Percentiles rank a stretch among this genome's conserved stretches.
phyloP scores from a whole-genome alignment of 2,797 vertebrate species.

The Lutjanus argentimaculatus region DNA sequence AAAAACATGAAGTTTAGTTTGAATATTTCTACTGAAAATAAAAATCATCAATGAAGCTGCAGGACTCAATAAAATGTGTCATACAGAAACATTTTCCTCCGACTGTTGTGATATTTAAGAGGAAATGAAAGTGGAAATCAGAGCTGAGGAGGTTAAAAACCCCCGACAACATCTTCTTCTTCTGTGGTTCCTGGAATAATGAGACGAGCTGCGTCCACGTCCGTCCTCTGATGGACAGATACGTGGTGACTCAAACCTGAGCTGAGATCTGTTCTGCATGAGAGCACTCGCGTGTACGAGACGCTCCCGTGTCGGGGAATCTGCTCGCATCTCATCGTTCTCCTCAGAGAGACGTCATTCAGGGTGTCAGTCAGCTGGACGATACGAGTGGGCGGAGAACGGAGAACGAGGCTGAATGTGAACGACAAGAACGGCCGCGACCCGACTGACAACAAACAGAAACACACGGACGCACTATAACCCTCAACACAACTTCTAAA shows the following conservation, averaged over 20 bases:
- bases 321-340: conserved; percentile 39
- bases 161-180: neutral
- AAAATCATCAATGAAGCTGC: neutral
- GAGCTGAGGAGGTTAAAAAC: neutral
- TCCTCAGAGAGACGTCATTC: conserved; percentile 46
- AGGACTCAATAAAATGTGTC: too few species aligned
- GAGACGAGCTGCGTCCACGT: neutral
- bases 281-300: conserved; percentile 26
- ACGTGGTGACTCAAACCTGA: conserved; percentile 31
- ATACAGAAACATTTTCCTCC: too few species aligned
- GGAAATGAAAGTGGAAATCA: neutral
- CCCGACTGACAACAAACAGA: conserved; percentile 68
- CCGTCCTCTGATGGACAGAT: conserved; percentile 26
- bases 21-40: too few species aligned
- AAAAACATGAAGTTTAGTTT: too few species aligned
- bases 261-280: conserved; percentile 47
- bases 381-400: conserved; percentile 32
- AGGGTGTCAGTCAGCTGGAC: conserved; percentile 52
- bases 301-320: conserved; percentile 40
- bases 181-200: neutral
- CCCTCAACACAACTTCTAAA: too few species aligned
- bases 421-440: conserved; percentile 81
- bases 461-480: neutral
- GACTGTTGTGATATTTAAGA: fast-evolving
- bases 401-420: conserved; percentile 31